Evolutionary conservation across 2,113 vertebrate genomes (phyloP).

Genomic region (Daubentonia madagascariensis): DNA sequence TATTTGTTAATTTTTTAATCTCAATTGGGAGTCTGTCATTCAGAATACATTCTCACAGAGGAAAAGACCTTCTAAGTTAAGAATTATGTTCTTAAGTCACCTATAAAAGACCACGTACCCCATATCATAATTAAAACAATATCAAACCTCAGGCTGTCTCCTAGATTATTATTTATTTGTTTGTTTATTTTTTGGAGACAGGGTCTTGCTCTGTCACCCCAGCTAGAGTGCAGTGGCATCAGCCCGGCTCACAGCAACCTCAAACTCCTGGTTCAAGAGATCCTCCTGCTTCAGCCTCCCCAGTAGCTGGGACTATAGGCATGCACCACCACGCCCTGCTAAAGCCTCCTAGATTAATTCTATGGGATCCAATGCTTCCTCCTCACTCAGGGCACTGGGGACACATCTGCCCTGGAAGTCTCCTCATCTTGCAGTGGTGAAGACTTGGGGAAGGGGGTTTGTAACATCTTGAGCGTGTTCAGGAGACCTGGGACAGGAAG

Average conservation of each 20-base stretch:
- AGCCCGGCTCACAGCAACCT: no score
- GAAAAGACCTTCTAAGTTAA: background rate
- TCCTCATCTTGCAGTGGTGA: background rate
- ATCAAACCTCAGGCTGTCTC: background rate
- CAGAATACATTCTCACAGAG: background rate
- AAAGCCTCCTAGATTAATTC: background rate
- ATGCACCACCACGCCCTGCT: no score
- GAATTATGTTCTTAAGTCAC: background rate
- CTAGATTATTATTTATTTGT: background rate
- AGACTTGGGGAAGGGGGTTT: background rate
- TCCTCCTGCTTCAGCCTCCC: no score
- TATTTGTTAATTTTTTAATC: background rate
- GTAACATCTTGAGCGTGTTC: background rate
- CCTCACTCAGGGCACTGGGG: background rate
- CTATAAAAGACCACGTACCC: background rate
- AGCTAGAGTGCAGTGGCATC: no score
- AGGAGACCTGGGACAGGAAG: background rate
- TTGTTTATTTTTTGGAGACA: no score
- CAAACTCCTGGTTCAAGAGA: no score
- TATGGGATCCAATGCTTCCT: background rate
- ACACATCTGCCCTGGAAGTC: background rate
- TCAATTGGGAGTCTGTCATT: background rate
- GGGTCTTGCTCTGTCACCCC: no score
- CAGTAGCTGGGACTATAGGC: no score
- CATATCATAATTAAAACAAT: background rate